phyloP scores from a whole-genome alignment of 2,113 vertebrate genomes.

The Neomonachus schauinslandi region DNA sequence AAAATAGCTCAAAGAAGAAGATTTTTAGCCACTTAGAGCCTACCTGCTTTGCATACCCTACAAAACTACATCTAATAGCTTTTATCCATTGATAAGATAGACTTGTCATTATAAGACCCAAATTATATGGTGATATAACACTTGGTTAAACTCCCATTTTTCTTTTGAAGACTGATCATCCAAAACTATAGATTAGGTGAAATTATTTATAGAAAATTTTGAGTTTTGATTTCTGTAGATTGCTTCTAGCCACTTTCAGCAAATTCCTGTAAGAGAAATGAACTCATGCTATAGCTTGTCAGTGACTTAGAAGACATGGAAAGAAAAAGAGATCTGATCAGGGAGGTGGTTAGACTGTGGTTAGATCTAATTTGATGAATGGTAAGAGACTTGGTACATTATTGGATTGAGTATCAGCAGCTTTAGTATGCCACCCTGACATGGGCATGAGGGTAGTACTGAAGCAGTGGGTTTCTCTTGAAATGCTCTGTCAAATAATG shows the following conservation, averaged over 20 bases:
- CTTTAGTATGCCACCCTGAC: neutral
- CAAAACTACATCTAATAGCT: neutral
- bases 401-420: neutral
- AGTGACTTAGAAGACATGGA: neutral
- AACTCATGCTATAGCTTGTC: neutral
- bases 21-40: neutral
- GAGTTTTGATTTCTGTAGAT: neutral
- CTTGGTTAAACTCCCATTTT: neutral
- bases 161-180: neutral
- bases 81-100: neutral
- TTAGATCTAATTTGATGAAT: neutral
- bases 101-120: neutral
- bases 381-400: neutral
- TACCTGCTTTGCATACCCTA: neutral
- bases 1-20: neutral
- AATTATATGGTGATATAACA: neutral
- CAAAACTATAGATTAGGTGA: neutral
- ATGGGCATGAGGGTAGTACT: neutral
- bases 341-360: neutral
- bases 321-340: neutral
- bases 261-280: neutral
- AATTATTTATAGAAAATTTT: neutral
- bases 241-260: neutral
- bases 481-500: neutral
- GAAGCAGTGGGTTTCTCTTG: neutral